Base-by-base conservation (phyloP, 2,797 vertebrate genomes). In the Acanthurus tractus region DNA sequence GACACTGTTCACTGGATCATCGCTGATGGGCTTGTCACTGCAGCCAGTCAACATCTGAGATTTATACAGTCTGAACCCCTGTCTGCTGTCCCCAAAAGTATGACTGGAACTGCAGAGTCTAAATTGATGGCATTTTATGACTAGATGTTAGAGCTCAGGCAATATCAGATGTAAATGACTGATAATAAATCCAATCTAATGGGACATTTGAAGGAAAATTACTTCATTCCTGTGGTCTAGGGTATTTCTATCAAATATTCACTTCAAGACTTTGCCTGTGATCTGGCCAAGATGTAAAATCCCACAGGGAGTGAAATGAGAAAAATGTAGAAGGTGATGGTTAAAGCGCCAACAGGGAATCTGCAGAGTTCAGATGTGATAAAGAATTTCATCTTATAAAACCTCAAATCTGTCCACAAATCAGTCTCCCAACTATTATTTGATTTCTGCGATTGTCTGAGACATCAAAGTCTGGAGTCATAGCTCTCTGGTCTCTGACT, bases 161-260 rank as follows among this genome's bases (percentile, higher is more conserved):
- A 64, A 83, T 87, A 90, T 87, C 89, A 87, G 88, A 91, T 93
- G 86, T 89, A 92, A 93, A 94, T 93, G 86, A 89, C 89, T 86
- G 90, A 91, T 91, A 92, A 93, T 93, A 92, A 92, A 92, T 92
- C 86, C 85, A 89, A 90, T 92, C 86, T 92, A 87, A 93, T 87
- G 84, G 84, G 87, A 86, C 88, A 88, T 94, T 94, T 91, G 83
- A 91, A 90, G 88, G 89, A 83, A 93, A 92, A 92, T 92, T 64
- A 90, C 88, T 90, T 88, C 74, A 83, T 88, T 88, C 82, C 82
- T 84, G 71, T 82, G 70, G 85, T 88, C 63, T 69, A 23, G 71
- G 82, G 61, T 76, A 66, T 68, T 70, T 88, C 78, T 81, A 86
- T 92, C 88, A 85, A 88, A 91, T 90, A 89, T 88, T 93, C 86